Conservation (phyloP, 2,888 invertebrate species). For the Agrotis ipsilon region DNA sequence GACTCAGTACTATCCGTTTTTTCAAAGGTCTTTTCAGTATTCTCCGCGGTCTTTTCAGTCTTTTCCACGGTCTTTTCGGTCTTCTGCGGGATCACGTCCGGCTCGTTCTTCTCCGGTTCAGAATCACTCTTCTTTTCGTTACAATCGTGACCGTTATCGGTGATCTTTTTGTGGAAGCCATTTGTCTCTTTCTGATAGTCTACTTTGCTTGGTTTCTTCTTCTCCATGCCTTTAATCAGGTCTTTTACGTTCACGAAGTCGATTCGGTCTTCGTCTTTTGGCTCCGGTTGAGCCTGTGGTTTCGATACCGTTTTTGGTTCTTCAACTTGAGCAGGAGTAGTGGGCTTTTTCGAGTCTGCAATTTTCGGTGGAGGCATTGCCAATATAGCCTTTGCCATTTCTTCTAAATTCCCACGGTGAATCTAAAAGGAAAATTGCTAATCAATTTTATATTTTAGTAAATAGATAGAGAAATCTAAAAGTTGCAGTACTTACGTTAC, state of each 20-base stretch:
- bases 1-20: conserved; percentile 83
- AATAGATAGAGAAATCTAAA: conserved; percentile 31
- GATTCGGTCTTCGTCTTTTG: conserved; percentile 87
- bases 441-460: conserved; percentile 37
- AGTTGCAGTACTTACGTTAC: conserved; percentile 59
- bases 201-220: conserved; percentile 79
- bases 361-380: conserved; percentile 86
- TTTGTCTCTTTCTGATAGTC: conserved; percentile 81
- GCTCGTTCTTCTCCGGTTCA: conserved; percentile 68
- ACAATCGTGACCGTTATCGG: conserved; percentile 80
- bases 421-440: conserved; percentile 82
- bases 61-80: conserved; percentile 61
- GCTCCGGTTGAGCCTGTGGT: conserved; percentile 72
- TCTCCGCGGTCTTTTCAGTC: conserved; percentile 60
- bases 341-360: conserved; percentile 77
- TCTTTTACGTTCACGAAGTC: conserved; percentile 92
- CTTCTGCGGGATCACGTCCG: conserved; percentile 67
- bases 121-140: conserved; percentile 69
- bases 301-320: conserved; percentile 76
- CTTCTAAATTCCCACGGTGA: conserved; percentile 91
- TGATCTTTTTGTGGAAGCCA: conserved; percentile 83
- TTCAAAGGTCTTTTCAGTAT: conserved; percentile 71
- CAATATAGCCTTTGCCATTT: conserved; percentile 85
- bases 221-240: conserved; percentile 92
- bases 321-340: conserved; percentile 72